Evolutionary conservation across 2,888 invertebrate genomes (phyloP).

Genomic region (Epistrophe grossulariae): DNA sequence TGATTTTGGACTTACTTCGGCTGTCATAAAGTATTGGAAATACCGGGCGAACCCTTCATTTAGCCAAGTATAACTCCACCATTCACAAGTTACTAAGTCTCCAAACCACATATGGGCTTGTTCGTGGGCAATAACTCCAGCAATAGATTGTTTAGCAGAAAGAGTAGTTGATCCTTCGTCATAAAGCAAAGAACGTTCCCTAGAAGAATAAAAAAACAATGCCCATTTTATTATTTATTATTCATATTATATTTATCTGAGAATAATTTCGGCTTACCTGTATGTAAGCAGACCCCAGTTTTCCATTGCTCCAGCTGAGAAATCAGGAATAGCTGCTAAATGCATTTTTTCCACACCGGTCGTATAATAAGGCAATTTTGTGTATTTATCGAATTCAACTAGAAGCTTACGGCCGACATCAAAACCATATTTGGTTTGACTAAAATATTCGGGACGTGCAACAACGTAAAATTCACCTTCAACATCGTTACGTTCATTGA

Average conservation of each 20-base stretch:
- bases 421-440: constrained; percentile 88
- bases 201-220: constrained; percentile 73
- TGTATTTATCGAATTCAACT: constrained; percentile 85
- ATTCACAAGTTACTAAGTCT: constrained; percentile 85
- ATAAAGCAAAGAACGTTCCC: constrained; percentile 89
- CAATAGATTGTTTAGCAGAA: constrained; percentile 86
- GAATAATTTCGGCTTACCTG: constrained; percentile 84
- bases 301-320: constrained; percentile 94
- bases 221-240: background rate
- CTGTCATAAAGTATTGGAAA: constrained; percentile 88
- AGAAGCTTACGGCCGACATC: constrained; percentile 86
- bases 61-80: constrained; percentile 87
- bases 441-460: constrained; percentile 88
- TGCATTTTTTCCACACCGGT: constrained; percentile 89
- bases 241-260: background rate
- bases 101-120: constrained; percentile 89
- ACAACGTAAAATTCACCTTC: constrained; percentile 85
- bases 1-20: constrained; percentile 76
- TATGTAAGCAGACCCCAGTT: constrained; percentile 96
- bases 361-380: constrained; percentile 85
- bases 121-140: constrained; percentile 85
- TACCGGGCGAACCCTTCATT: constrained; percentile 89
- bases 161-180: constrained; percentile 86
- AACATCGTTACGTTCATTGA: constrained; percentile 80
- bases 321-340: constrained; percentile 93